Evolutionary conservation across 2,113 vertebrate genomes (phyloP).

Genomic region (Fulmarus glacialis): DNA sequence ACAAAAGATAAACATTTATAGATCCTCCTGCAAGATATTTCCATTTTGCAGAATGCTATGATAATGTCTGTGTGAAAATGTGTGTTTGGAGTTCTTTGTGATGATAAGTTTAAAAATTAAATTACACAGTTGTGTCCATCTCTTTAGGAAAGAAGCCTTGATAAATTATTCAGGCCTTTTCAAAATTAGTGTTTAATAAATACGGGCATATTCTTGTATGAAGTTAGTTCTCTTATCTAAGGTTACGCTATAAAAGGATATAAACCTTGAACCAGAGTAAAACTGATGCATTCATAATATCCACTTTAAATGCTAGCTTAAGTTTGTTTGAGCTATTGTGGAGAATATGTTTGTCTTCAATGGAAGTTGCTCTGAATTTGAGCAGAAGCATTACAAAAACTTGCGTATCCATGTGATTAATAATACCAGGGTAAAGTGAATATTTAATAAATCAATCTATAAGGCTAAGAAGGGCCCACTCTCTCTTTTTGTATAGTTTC

Average conservation of each 20-base stretch:
- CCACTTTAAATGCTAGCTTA: not conserved
- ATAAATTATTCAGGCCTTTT: conserved; percentile 16
- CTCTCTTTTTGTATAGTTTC: not conserved
- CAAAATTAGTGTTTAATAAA: not conserved
- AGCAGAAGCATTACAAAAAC: not conserved
- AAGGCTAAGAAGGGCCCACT: not conserved
- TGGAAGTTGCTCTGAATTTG: not conserved
- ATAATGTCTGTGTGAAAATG: not conserved
- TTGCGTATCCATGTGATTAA: not conserved
- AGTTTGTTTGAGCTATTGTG: not conserved
- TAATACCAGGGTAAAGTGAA: not conserved
- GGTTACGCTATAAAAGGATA: not conserved
- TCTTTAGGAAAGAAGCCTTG: not conserved
- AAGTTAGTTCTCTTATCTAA: not conserved
- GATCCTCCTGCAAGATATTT: conserved; percentile 4
- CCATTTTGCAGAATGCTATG: not conserved
- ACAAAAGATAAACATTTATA: not conserved
- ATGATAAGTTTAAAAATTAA: not conserved
- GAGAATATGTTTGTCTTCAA: not conserved
- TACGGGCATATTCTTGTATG: not conserved
- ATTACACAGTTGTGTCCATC: not conserved
- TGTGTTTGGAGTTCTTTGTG: not conserved
- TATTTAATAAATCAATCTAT: not conserved
- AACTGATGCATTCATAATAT: not conserved
- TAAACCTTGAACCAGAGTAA: not conserved